Percentiles rank a stretch among this genome's conserved stretches.
These are phyloP conservation scores for Oikopleura albicans DNA, from an alignment of 23 tunicate species.

Conservation along the genomic window DNA sequence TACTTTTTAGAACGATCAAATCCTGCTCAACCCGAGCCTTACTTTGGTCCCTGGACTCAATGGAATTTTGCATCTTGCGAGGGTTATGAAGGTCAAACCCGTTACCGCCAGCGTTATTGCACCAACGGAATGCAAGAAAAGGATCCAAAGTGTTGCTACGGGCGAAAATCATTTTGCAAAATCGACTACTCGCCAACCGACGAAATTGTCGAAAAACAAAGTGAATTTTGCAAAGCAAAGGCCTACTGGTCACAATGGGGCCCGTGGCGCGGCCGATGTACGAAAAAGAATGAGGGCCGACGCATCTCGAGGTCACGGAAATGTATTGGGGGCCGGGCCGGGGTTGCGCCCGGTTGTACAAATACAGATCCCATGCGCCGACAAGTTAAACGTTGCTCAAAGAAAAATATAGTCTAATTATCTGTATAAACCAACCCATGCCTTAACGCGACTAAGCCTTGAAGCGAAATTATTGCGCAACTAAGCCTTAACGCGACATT, in stretches of 20 bases:
- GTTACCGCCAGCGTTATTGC: not conserved
- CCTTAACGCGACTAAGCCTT: no score
- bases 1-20: not conserved
- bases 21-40: not conserved
- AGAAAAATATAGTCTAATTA: not conserved
- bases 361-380: not conserved
- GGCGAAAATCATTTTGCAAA: no score
- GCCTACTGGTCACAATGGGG: not conserved
- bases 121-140: not conserved
- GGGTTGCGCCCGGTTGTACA: not conserved
- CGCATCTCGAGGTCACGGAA: not conserved
- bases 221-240: not conserved
- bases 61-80: slow-evolving; percentile 1
- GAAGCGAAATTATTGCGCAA: no score
- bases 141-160: not conserved
- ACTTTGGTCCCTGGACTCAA: not conserved
- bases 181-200: no score
- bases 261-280: no score
- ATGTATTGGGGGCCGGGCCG: not conserved
- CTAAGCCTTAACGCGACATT: no score
- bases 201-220: no score
- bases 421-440: no score
- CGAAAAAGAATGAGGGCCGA: not conserved
- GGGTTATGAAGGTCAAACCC: not conserved
- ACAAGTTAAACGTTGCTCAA: not conserved